phyloP scores from a whole-genome alignment of 1,140 invertebrate species.

The Drosophila watanabei region DNA sequence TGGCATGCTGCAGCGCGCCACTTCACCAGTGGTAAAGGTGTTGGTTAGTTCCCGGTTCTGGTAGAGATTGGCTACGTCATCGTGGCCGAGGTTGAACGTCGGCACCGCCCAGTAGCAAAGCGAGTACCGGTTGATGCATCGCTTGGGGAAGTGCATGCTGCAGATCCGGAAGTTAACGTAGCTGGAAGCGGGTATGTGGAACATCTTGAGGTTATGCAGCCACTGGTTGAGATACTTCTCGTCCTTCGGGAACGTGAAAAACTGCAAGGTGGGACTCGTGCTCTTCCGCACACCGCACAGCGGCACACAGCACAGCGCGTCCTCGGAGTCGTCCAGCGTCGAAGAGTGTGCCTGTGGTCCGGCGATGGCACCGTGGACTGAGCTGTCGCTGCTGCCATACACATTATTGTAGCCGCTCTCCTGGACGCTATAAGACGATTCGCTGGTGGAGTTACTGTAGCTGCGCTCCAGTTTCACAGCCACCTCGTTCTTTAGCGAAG shows the following conservation, averaged over 20 bases:
- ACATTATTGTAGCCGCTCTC: constrained; percentile 66
- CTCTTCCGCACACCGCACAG: constrained; percentile 78
- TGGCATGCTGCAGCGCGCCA: constrained; percentile 80
- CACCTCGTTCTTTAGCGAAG: constrained; percentile 56
- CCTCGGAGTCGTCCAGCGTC: constrained; percentile 74
- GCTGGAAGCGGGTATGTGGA: constrained; percentile 66
- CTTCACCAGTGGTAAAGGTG: constrained; percentile 76
- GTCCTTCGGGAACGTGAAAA: constrained; percentile 80
- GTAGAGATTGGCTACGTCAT: constrained; percentile 82
- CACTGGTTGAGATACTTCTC: constrained; percentile 82
- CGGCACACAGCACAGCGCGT: constrained; percentile 78
- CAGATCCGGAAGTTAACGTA: constrained; percentile 75
- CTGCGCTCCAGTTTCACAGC: constrained; percentile 72
- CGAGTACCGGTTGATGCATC: constrained; percentile 80
- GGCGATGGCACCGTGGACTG: constrained; percentile 56
- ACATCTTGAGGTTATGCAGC: constrained; percentile 82
- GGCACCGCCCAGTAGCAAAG: constrained; percentile 83
- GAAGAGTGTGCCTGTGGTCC: constrained; percentile 73
- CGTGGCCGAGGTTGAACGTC: constrained; percentile 80
- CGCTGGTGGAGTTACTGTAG: constrained; percentile 73
- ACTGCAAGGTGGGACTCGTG: constrained; percentile 78
- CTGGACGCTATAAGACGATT: constrained; percentile 65
- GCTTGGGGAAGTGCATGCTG: constrained; percentile 82
- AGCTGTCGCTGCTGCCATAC: constrained; percentile 61
- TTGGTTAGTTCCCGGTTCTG: constrained; percentile 81